These are phyloP conservation scores for Eretmochelys imbricata DNA, from an alignment of 2,113 vertebrate species.

Conservation along the genomic window DNA sequence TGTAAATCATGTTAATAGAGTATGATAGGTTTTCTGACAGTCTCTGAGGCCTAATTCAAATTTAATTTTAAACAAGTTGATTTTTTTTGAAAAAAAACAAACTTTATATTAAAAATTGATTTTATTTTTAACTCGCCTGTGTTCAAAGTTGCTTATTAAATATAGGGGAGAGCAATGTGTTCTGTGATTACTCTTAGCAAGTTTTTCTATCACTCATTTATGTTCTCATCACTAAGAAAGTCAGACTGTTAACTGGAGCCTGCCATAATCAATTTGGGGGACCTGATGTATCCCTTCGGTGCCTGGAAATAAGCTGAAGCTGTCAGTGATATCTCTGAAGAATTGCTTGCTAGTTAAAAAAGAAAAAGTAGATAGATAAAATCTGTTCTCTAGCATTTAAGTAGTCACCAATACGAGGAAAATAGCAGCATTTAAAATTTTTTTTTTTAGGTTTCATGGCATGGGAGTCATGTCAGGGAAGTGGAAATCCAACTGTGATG, in stretches of 20 bases:
- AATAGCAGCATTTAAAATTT: neutral
- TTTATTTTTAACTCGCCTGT: neutral
- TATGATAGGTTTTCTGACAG: neutral
- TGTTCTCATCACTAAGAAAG: neutral
- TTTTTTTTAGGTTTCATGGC: neutral
- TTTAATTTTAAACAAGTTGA: neutral
- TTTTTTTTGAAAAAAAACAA: neutral
- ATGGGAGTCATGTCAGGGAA: neutral
- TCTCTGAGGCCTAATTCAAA: neutral
- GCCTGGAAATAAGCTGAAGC: constrained; percentile 7
- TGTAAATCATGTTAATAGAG: neutral
- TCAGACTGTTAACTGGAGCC: neutral
- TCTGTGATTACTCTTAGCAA: neutral
- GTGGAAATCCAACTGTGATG: neutral
- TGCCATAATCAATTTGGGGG: neutral
- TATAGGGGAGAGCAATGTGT: neutral
- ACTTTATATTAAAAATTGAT: accelerated
- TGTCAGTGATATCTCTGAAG: neutral
- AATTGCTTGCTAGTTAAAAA: neutral
- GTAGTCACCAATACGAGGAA: neutral
- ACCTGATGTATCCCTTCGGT: neutral
- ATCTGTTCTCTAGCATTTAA: neutral
- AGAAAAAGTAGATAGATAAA: neutral
- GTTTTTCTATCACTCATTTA: neutral
- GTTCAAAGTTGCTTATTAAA: neutral